Evolutionary conservation across 30 jellyfish, hydroid and myxozoan genomes (phyloP), one percentile per base, ranked within the genome.

Genomic region (Hydra vulgaris): DNA sequence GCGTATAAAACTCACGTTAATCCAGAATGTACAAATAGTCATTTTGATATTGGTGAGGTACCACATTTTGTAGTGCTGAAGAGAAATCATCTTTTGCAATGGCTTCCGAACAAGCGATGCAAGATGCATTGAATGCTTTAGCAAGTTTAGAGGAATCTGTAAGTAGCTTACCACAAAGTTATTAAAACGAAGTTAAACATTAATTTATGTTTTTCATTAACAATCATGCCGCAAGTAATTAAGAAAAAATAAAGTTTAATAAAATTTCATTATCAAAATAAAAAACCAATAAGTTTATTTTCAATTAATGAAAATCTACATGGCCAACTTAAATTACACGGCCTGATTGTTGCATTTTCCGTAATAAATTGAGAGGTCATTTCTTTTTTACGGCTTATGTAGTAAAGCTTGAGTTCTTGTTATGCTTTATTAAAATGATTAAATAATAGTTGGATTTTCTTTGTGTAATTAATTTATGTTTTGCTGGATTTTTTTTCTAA

Each of bases 91-190:
- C 76, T 69, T 69, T 69, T 23, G 27, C 25, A 23, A 69, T 69
- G 76, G 25, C 5, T 20, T 69, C 76, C 25, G 76, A 69, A 23
- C 26, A 69, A 23, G 76, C 76, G 27, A 69, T 69, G 76, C 25
- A 69, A 21, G 76, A 21, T 69, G 76, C 76, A 69, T 69, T 69
- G 27, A 69, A 69, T 69, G 76, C 76, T 20, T 23, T 69, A 20
- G 76, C 76, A 69, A 23, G 27, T 69, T 69, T 1, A 69, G 26
- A 69, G 27, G 76, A 69, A 69, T 20, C 25, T 3, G 76, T 69
- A 69, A 69, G 76, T 69, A 40, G 61, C 61, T 40, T 40, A 40
- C 12, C 61, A 40, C 61, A 40, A 40, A 40, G 61, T 40, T 40
- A 40, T 3, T 40, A 40, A 40, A 3, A 40, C 61, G 61, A 40